Evolutionary conservation across 2,888 invertebrate genomes (phyloP), one percentile per base, ranked within the genome.

Genomic region (Andrena marginata): DNA sequence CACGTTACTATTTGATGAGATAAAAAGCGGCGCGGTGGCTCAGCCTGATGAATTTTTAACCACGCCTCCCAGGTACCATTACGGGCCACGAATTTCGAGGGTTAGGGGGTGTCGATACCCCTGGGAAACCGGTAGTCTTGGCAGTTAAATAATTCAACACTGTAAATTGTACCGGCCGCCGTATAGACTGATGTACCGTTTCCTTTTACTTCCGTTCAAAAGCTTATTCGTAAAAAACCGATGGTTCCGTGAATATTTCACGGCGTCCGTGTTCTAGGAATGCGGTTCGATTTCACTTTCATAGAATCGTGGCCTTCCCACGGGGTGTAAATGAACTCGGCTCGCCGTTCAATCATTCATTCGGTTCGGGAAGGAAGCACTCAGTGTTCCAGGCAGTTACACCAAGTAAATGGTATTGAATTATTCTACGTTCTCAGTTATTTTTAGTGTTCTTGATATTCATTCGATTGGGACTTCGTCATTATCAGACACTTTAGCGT

Each of bases 41-140:
- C 86, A 60, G 84, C 20, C 70, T 86, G 87, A 87, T 93, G 90
- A 91, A 93, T 93, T 91, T 92, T 93, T 93, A 84, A 93, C 80
- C 65, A 10, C 33, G 81, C 56, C 85, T 84, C 88, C 83, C 86
- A 82, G 86, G 86, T 86, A 85, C 85, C 86, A 89, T 87, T 82
- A 84, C 85, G 82, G 82, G 80, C 79, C 85, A 75, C 81, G 87
- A 88, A 86, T 88, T 91, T 89, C 86, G 85, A 89, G 82, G 91
- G 90, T 91, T 91, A 91, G 91, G 88, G 92, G 91, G 93, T 93
- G 93, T 93, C 90, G 89, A 91, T 89, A 89, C 93, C 89, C 92
- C 65, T 78, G 93, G 92, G 91, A 92, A 71, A 77, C 84, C 88
- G 79, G 87, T 89, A 92, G 90, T 92, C 92, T 93, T 91, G 89